These are phyloP conservation scores for Tinea trinotella DNA, from an alignment of 2,888 invertebrate species.

Conservation along the genomic window DNA sequence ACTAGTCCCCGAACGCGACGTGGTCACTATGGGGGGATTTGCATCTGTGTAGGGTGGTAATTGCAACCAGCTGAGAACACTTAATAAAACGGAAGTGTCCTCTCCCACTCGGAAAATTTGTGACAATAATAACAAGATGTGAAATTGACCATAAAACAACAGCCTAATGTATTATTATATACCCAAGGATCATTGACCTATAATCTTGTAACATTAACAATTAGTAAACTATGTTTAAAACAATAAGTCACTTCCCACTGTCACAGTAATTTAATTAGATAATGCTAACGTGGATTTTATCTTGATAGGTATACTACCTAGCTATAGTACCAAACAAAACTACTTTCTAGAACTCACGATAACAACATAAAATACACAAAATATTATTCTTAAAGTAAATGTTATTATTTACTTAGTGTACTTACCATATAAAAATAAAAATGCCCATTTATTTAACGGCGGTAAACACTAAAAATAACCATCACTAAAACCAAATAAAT, in stretches of 20 bases:
- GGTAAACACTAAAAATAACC: conserved; percentile 6
- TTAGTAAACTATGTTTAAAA: conserved; percentile 5
- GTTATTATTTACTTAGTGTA: background rate
- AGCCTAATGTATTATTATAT: too few species aligned
- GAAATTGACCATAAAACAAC: too few species aligned
- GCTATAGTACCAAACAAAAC: background rate
- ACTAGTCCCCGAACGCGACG: too few species aligned
- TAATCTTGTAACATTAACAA: background rate
- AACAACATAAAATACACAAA: background rate
- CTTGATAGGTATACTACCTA: background rate
- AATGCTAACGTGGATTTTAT: conserved; percentile 15
- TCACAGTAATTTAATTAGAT: conserved; percentile 14
- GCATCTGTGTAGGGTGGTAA: too few species aligned
- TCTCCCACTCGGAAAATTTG: too few species aligned
- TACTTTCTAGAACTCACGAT: background rate
- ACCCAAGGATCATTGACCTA: background rate
- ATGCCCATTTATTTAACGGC: background rate
- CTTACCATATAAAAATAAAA: background rate
- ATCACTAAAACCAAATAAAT: conserved; percentile 5
- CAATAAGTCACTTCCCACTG: conserved; percentile 6
- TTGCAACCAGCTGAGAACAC: too few species aligned
- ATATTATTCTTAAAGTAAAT: background rate
- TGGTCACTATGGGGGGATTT: too few species aligned
- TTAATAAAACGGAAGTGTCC: too few species aligned
- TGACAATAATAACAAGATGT: too few species aligned